Conservation (phyloP, 2,113 vertebrate genomes). For the Brachyhypopomus gauderio region DNA sequence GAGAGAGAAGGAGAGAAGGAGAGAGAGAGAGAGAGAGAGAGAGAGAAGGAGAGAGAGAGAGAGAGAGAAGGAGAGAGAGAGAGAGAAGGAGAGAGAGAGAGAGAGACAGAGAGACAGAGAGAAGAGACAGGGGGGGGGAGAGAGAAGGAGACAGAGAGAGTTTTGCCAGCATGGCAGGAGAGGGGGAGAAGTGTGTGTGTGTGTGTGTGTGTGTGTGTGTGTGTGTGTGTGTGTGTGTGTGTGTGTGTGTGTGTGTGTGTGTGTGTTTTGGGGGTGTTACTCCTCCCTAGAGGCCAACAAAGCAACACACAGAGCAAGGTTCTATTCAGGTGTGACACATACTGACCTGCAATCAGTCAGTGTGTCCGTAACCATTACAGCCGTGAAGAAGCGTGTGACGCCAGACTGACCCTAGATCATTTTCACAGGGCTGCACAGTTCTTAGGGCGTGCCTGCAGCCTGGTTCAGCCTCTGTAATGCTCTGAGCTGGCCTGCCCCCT, state of each 20-base stretch:
- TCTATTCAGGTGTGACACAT: background rate
- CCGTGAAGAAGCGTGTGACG: background rate
- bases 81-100: constrained; percentile 3
- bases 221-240: constrained; percentile 8
- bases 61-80: constrained; percentile 28
- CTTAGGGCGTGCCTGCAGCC: constrained; percentile 52
- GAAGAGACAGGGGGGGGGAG: background rate
- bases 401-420: constrained; percentile 14
- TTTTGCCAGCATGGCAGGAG: too few relatives aligned
- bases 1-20: background rate
- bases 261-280: constrained; percentile 22
- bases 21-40: background rate
- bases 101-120: constrained; percentile 3
- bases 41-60: background rate
- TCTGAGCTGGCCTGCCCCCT: constrained; percentile 30
- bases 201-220: constrained; percentile 5
- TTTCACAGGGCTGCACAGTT: constrained; percentile 13
- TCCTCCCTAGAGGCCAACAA: constrained; percentile 12
- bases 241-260: constrained; percentile 12
- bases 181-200: too few relatives aligned
- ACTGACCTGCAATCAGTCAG: constrained; percentile 24
- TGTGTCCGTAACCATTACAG: background rate
- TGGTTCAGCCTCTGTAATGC: constrained; percentile 60
- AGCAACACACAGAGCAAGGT: constrained; percentile 14
- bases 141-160: constrained; percentile 3